These are phyloP conservation scores for Pyrochroa serraticornis DNA, from an alignment of 2,888 invertebrate species.

Conservation along the genomic window DNA sequence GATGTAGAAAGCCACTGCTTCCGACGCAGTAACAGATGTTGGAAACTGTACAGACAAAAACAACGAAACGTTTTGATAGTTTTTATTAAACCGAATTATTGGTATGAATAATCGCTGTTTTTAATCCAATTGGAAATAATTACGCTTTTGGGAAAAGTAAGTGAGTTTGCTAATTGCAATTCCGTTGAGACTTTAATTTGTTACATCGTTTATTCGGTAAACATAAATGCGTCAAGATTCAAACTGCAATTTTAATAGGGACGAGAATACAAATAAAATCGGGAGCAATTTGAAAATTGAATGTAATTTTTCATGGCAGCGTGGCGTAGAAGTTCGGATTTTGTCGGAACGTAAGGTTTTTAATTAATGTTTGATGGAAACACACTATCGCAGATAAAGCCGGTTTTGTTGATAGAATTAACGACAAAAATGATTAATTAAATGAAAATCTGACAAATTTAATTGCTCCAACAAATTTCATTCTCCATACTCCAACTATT, in stretches of 20 bases:
- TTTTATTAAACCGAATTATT: slow-evolving; percentile 4
- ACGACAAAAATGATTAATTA: slow-evolving; percentile 18
- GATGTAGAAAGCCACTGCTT: slow-evolving; percentile 2
- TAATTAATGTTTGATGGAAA: slow-evolving; percentile 20
- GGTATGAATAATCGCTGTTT: background rate
- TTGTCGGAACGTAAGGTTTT: slow-evolving; percentile 1
- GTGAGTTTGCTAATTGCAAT: slow-evolving; percentile 25
- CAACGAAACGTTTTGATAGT: slow-evolving; percentile 2
- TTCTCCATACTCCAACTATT: no score
- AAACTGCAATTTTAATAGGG: slow-evolving; percentile 18
- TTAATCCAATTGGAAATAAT: no score
- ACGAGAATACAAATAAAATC: no score
- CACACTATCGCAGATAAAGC: slow-evolving; percentile 9
- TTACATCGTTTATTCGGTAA: slow-evolving; percentile 25
- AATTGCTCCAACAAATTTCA: slow-evolving; percentile 8
- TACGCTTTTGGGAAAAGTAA: background rate
- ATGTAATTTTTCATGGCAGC: no score
- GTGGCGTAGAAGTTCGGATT: no score
- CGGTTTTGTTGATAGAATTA: slow-evolving; percentile 17
- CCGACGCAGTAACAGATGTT: slow-evolving; percentile 8
- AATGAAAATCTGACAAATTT: slow-evolving; percentile 21
- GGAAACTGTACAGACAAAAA: slow-evolving; percentile 5
- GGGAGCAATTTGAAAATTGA: no score
- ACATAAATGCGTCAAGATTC: slow-evolving; percentile 28
- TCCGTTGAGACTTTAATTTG: slow-evolving; percentile 25